phyloP scores from a whole-genome alignment of 2,888 invertebrate genomes.

The Chironomus tentans region DNA sequence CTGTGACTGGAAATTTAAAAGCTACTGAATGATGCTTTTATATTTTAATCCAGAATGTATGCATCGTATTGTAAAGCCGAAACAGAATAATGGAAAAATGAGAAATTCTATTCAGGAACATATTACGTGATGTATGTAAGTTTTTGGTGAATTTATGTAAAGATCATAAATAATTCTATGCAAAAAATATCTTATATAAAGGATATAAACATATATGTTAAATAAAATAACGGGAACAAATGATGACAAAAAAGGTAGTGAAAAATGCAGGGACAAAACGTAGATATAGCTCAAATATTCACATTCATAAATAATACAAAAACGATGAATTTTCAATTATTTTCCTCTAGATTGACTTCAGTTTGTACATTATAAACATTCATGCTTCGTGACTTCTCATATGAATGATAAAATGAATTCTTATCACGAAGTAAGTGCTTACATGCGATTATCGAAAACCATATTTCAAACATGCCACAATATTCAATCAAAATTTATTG shows the following conservation, averaged over 20 bases:
- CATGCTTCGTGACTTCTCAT: slow-evolving; percentile 41
- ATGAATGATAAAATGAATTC: neutral
- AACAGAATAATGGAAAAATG: no score
- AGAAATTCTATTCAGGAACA: neutral
- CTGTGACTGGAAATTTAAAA: no score
- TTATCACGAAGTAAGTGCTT: neutral
- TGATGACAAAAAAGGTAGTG: neutral
- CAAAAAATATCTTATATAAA: neutral
- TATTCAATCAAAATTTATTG: no score
- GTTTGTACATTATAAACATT: slow-evolving; percentile 50
- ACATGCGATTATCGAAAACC: no score
- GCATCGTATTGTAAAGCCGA: no score
- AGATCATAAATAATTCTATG: neutral
- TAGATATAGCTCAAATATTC: neutral
- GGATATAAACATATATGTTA: neutral
- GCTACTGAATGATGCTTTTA: no score
- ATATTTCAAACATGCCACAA: no score
- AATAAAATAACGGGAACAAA: neutral
- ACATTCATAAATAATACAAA: neutral
- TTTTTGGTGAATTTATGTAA: neutral
- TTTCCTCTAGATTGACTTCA: slow-evolving; percentile 50
- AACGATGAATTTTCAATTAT: slow-evolving; percentile 21
- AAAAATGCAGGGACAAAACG: neutral
- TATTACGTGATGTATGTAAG: neutral
- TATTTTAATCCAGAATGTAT: no score